These are phyloP conservation scores for Beris morrisii DNA, from an alignment of 2,888 invertebrate species.

Conservation along the genomic window DNA sequence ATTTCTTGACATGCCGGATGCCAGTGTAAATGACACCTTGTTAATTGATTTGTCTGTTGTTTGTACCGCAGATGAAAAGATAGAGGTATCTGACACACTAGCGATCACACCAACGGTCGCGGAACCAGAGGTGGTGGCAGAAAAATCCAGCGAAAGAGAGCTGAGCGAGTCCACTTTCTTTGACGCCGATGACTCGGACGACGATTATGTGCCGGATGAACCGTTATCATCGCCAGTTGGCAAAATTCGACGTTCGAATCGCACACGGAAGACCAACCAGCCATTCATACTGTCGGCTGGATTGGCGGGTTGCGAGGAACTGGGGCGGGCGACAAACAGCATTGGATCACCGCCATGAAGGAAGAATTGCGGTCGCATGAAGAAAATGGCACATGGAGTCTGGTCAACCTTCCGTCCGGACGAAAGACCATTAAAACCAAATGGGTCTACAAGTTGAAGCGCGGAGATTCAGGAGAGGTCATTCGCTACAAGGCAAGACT, in stretches of 20 bases:
- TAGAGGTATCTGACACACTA: too few relatives aligned
- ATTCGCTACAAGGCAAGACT: slow-evolving; percentile 40
- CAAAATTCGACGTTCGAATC: slow-evolving; percentile 1
- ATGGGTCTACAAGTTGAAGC: slow-evolving; percentile 43
- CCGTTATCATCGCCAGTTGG: background rate
- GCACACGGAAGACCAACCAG: background rate
- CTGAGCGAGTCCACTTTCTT: background rate
- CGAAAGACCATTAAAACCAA: slow-evolving; percentile 41
- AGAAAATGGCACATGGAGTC: slow-evolving; percentile 40
- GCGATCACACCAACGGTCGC: background rate
- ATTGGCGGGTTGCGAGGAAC: slow-evolving; percentile 2
- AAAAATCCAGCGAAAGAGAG: background rate
- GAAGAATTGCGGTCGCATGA: slow-evolving; percentile 41
- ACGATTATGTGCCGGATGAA: too few relatives aligned
- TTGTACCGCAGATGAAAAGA: too few relatives aligned
- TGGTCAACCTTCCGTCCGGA: slow-evolving; percentile 38
- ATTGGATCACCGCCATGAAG: slow-evolving; percentile 42
- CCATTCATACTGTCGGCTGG: background rate
- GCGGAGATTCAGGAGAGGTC: slow-evolving; percentile 38
- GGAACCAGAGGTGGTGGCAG: background rate
- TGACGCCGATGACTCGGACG: too few relatives aligned
- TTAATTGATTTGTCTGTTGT: background rate
- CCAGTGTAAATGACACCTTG: background rate
- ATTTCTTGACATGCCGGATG: background rate
- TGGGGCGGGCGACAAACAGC: background rate